These are phyloP conservation scores for Phalacrocorax carbo DNA, from an alignment of 2,113 vertebrate species.

Conservation along the genomic window DNA sequence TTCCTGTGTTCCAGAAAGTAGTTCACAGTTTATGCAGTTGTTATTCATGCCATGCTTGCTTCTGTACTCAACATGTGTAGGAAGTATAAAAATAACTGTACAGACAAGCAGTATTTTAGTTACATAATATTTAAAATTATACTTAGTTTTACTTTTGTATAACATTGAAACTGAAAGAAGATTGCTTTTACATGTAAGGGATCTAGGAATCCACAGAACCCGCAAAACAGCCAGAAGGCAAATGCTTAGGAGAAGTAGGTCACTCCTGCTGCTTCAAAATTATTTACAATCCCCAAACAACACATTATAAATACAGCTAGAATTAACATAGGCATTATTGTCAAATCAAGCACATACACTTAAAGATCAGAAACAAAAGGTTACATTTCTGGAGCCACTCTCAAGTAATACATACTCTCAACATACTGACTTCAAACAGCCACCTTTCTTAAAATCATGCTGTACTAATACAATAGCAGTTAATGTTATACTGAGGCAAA, in stretches of 20 bases:
- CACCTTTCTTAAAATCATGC: background rate
- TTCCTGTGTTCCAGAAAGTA: background rate
- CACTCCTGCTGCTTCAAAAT: constrained; percentile 60
- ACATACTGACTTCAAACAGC: fast-evolving
- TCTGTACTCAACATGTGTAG: background rate
- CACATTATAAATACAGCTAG: background rate
- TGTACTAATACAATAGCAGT: fast-evolving
- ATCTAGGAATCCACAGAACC: constrained; percentile 13
- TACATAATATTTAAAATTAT: background rate
- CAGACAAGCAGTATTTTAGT: background rate
- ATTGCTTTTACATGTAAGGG: background rate
- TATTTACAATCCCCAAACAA: constrained; percentile 12
- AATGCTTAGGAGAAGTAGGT: constrained; percentile 69
- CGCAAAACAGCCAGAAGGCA: constrained; percentile 49
- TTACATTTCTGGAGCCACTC: background rate
- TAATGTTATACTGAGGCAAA: background rate
- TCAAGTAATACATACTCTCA: fast-evolving
- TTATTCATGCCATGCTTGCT: background rate
- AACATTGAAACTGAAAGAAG: background rate
- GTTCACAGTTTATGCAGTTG: background rate
- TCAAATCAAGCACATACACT: background rate
- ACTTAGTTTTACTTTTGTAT: background rate
- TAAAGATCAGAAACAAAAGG: background rate
- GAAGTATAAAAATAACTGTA: background rate
- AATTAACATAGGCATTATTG: background rate